Conservation (phyloP, 2,113 vertebrate genomes). For the Boleophthalmus pectinirostris region DNA sequence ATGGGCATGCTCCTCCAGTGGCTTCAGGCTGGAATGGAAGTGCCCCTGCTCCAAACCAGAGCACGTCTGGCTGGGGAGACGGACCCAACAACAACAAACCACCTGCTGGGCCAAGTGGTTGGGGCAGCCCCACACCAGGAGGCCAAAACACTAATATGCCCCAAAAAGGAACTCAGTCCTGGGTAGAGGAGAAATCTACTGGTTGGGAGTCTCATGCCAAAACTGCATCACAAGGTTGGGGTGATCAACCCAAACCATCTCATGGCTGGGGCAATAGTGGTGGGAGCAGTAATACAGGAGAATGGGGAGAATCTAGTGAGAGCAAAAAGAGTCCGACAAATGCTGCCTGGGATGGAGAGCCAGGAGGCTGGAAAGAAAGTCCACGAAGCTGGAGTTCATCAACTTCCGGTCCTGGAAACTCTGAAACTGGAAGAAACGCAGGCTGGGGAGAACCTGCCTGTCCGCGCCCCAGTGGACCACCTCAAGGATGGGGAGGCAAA, state of each 20-base stretch:
- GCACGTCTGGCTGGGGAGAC: conserved; percentile 82
- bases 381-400: conserved; percentile 73
- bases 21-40: conserved; percentile 90
- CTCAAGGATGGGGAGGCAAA: conserved; percentile 88
- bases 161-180: conserved; percentile 88
- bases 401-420: conserved; percentile 47
- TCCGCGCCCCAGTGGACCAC: conserved; percentile 80
- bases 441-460: conserved; percentile 84
- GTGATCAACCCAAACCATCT: conserved; percentile 80
- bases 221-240: conserved; percentile 89
- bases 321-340: conserved; percentile 72
- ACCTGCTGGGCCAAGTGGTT: conserved; percentile 83
- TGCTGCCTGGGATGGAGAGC: conserved; percentile 84
- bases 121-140: conserved; percentile 82
- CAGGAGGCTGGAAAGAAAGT: conserved; percentile 83
- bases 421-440: conserved; percentile 64
- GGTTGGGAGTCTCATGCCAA: conserved; percentile 90
- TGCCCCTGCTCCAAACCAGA: conserved; percentile 64
- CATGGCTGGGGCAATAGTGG: conserved; percentile 72
- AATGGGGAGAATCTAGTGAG: conserved; percentile 76
- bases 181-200: conserved; percentile 91
- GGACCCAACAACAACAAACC: conserved; percentile 83
- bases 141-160: conserved; percentile 80
- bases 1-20: conserved; percentile 89
- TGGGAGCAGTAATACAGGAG: conserved; percentile 65